phyloP scores from a whole-genome alignment of 2,797 vertebrate species.

The Spinibarbus caldwelli region DNA sequence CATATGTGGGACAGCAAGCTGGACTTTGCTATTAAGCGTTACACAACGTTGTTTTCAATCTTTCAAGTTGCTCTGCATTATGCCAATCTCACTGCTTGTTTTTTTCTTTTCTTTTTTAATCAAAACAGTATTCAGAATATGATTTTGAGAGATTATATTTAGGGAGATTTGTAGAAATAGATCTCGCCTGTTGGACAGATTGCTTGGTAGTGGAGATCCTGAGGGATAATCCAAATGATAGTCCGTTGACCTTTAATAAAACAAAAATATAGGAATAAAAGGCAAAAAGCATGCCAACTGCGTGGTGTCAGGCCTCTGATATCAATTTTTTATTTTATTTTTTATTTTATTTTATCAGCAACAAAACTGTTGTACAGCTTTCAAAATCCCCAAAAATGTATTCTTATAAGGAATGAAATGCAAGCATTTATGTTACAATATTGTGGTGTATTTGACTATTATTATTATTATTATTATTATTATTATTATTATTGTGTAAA shows the following conservation, averaged over 20 bases:
- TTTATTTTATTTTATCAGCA: too few species aligned
- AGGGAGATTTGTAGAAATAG: conserved; percentile 81
- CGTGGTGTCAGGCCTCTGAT: conserved; percentile 35
- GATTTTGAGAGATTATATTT: conserved; percentile 84
- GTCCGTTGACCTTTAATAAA: conserved; percentile 80
- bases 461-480: not conserved
- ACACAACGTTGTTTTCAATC: conserved; percentile 62
- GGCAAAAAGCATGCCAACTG: conserved; percentile 59
- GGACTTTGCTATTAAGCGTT: conserved; percentile 64
- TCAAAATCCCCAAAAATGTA: not conserved
- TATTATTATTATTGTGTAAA: not conserved
- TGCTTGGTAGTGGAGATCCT: conserved; percentile 72
- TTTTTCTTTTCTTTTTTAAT: conserved; percentile 80
- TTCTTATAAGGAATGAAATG: not conserved
- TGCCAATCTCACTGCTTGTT: conserved; percentile 72
- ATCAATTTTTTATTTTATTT: too few species aligned
- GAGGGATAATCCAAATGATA: conserved; percentile 76
- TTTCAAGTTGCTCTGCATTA: conserved; percentile 72
- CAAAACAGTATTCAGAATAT: conserved; percentile 86
- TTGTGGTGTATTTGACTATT: not conserved
- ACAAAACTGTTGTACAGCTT: not conserved
- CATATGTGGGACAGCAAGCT: conserved; percentile 13
- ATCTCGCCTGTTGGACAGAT: conserved; percentile 77
- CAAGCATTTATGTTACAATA: not conserved
- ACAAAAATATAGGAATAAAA: conserved; percentile 62